These are phyloP conservation scores for Diadema setosum DNA, from an alignment of 35 echinoderm and acorn worm species.

Conservation along the genomic window DNA sequence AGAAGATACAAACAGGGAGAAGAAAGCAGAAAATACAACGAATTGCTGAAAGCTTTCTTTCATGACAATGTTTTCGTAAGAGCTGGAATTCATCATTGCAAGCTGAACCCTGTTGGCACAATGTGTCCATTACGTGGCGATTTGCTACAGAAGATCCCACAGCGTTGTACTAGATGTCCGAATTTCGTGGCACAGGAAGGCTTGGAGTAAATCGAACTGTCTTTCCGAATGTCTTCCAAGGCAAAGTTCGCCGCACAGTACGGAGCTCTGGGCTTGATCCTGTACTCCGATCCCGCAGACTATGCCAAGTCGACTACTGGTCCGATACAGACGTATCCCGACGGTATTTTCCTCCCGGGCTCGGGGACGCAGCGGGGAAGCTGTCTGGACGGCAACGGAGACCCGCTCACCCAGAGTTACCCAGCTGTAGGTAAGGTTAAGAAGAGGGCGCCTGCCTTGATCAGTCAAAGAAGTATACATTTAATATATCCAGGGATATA, in stretches of 20 bases:
- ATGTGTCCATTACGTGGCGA: no score
- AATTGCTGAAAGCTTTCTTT: no score
- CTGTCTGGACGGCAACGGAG: constrained; percentile 15
- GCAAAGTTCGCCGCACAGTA: constrained; percentile 48
- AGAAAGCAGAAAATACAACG: no score
- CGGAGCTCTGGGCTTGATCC: constrained; percentile 51
- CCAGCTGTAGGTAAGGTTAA: constrained; percentile 56
- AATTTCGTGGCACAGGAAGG: no score
- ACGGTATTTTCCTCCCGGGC: constrained; percentile 61
- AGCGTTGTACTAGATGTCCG: no score
- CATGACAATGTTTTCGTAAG: no score
- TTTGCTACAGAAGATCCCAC: no score
- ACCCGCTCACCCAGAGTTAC: constrained; percentile 73
- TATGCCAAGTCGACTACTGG: constrained; percentile 8
- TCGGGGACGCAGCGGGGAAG: constrained; percentile 68
- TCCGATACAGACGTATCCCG: constrained; percentile 54
- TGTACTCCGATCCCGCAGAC: constrained; percentile 72
- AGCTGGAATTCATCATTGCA: no score
- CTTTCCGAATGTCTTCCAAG: not conserved
- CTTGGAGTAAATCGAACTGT: no score
- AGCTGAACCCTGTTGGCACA: no score
- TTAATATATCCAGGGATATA: no score
- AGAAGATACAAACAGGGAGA: no score
- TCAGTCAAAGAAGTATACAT: not conserved
- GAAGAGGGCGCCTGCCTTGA: constrained; percentile 14